phyloP scores from a whole-genome alignment of 2,888 invertebrate species.

The Tubulanus polymorphus region DNA sequence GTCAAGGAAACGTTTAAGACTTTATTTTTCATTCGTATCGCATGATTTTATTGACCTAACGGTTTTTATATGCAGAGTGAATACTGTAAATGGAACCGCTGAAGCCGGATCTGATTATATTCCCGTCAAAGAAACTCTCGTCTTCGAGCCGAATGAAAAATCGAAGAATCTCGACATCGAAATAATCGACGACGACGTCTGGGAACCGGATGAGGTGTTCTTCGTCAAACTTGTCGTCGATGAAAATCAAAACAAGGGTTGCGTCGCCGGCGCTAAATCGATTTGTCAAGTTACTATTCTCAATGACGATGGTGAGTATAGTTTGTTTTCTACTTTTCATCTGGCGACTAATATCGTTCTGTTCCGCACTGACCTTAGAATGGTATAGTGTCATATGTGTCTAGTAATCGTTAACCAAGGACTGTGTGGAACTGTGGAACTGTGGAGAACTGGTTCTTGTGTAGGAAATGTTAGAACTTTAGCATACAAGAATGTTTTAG shows the following conservation, averaged over 20 bases:
- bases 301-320: slow-evolving; percentile 61
- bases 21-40: too few species aligned
- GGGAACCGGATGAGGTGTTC: slow-evolving; percentile 64
- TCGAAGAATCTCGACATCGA: slow-evolving; percentile 56
- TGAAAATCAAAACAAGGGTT: slow-evolving; percentile 39
- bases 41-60: too few species aligned
- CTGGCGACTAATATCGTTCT: too few species aligned
- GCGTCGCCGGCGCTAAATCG: slow-evolving; percentile 56
- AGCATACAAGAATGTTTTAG: too few species aligned
- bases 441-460: too few species aligned
- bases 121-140: slow-evolving; percentile 56
- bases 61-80: slow-evolving; percentile 50
- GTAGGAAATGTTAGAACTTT: too few species aligned
- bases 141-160: slow-evolving; percentile 57
- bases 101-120: slow-evolving; percentile 59
- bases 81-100: slow-evolving; percentile 62
- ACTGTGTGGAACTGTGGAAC: too few species aligned
- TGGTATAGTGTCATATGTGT: too few species aligned
- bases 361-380: too few species aligned
- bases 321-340: too few species aligned
- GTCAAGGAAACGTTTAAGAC: too few species aligned
- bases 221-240: slow-evolving; percentile 56
- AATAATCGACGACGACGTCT: slow-evolving; percentile 60
- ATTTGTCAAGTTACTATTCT: slow-evolving; percentile 62
- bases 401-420: too few species aligned